These are phyloP conservation scores for Phalacrocorax pelagicus DNA, from an alignment of 2,113 vertebrate species.

Conservation along the genomic window DNA sequence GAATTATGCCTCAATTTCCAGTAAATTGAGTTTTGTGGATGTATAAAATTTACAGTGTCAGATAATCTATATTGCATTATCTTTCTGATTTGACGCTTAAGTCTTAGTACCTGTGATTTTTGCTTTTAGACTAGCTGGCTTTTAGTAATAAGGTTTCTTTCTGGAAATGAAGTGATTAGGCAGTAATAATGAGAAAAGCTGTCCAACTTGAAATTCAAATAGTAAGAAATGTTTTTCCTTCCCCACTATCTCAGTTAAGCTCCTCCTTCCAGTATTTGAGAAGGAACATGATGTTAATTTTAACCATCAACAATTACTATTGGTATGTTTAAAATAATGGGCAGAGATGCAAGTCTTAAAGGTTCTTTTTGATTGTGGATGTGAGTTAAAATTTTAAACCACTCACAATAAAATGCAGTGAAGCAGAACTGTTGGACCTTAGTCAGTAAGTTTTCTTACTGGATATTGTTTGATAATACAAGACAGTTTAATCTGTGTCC, in stretches of 20 bases:
- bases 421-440: not conserved
- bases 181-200: not conserved
- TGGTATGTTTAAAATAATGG: not conserved
- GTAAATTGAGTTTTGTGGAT: not conserved
- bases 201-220: not conserved
- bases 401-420: not conserved
- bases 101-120: not conserved
- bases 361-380: not conserved
- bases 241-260: not conserved
- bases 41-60: not conserved
- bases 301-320: not conserved
- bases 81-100: not conserved
- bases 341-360: not conserved
- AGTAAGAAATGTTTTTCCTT: not conserved
- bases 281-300: not conserved
- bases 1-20: not conserved
- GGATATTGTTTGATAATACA: not conserved
- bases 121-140: not conserved
- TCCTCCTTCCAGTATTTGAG: not conserved
- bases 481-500: not conserved
- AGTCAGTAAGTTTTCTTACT: not conserved
- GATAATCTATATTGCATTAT: not conserved
- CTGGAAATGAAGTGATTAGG: not conserved
- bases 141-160: not conserved
- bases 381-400: not conserved